Conservation (phyloP, 2,113 vertebrate genomes). For the Loxodonta africana region DNA sequence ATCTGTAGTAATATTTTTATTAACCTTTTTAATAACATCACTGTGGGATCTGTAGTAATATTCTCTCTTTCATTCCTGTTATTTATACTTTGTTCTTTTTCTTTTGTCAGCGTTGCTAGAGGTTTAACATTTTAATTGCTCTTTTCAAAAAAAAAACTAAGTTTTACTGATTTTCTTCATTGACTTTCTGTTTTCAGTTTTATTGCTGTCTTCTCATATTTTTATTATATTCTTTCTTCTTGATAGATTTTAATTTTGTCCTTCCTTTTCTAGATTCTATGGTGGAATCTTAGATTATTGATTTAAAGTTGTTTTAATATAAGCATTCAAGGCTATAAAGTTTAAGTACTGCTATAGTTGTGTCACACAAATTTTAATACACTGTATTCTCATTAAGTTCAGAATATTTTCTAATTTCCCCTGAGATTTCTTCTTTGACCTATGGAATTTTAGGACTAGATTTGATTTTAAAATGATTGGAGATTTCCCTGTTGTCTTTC, state of each 20-base stretch:
- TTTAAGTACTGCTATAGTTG: background rate
- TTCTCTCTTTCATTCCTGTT: background rate
- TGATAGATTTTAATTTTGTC: background rate
- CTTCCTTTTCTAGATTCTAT: background rate
- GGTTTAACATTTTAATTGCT: background rate
- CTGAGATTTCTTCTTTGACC: background rate
- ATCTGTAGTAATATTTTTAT: background rate
- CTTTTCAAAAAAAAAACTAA: background rate
- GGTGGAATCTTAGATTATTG: background rate
- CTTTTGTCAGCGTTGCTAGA: background rate
- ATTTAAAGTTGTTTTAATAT: background rate
- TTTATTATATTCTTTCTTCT: background rate
- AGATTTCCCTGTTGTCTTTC: background rate
- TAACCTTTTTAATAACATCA: background rate
- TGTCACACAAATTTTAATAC: background rate
- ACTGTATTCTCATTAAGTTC: background rate
- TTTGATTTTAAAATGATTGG: background rate
- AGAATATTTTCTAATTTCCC: background rate
- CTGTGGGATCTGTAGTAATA: background rate
- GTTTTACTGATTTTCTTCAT: background rate
- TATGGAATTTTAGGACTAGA: background rate
- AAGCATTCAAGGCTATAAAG: background rate
- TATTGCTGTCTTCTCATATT: background rate
- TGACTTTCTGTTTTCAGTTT: background rate
- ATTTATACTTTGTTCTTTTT: background rate